Evolutionary conservation across 2,113 vertebrate genomes (phyloP).

Genomic region (Bolborhynchus lineola): DNA sequence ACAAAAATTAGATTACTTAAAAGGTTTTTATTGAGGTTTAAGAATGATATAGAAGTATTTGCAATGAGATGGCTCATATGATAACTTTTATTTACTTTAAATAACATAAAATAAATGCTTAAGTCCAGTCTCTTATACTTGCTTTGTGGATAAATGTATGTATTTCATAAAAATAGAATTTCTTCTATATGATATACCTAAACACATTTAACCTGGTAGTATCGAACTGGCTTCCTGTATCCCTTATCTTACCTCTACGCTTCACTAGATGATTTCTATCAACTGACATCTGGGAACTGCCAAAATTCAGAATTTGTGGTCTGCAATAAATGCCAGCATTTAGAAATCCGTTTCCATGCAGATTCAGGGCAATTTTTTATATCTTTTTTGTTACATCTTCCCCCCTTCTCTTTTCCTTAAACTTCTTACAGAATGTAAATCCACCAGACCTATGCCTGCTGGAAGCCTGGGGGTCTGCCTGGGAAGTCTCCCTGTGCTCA

Average conservation of each 20-base stretch:
- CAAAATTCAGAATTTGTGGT: not conserved
- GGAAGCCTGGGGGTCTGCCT: not conserved
- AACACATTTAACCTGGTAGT: not conserved
- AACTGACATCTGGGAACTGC: not conserved
- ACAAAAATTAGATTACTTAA: constrained; percentile 6
- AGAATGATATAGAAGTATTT: not conserved
- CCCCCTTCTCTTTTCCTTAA: not conserved
- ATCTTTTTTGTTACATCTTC: fast-evolving
- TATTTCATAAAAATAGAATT: not conserved
- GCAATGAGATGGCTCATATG: not conserved
- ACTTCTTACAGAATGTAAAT: not conserved
- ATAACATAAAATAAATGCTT: not conserved
- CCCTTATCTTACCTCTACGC: not conserved
- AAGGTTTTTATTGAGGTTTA: not conserved
- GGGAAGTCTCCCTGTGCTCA: not conserved
- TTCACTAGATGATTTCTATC: not conserved
- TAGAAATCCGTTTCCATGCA: not conserved
- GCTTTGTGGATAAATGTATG: not conserved
- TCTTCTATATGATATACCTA: not conserved
- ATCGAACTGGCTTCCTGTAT: not conserved
- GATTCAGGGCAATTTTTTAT: not conserved
- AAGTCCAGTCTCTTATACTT: not conserved
- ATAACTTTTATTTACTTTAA: not conserved
- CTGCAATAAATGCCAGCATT: not conserved
- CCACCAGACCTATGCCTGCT: not conserved